Evolutionary conservation across 2,888 invertebrate genomes (phyloP), one percentile per base, ranked within the genome.

Genomic region (Campoletis raptor): DNA sequence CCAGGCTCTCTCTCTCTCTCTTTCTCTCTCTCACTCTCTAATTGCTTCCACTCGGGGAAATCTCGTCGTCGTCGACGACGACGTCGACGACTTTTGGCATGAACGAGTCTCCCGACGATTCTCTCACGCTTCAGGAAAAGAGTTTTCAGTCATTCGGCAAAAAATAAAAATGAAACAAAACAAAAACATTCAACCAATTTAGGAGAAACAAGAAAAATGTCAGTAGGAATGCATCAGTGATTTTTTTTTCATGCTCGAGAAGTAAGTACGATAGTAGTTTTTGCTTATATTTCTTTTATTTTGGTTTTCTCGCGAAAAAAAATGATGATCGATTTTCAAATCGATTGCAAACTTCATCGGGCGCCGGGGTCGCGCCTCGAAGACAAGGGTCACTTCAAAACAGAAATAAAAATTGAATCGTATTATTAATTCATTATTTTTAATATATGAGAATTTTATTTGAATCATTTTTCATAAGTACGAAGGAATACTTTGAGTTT

Each of bases 31-130:
- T 81, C 78, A 85, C 57, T 83, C 81, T 78, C 79, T 85, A 85
- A 84, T 85, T 87, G 82, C 87, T 87, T 87, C 85, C 85, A 85
- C 85, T 85, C 77, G 81, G 86, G 77, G 72, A 86, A 86, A 86
- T 83, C 86, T 77, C 81, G 83, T 73, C 69, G 82, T 72, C 72
- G 72, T 73, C 64, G 84, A 61, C 79, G 80, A 80, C 70, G 77
- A 3, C 77, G 64, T 52, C 80, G 72, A 72, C 83, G 81, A 78
- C 80, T 83, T 86, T 83, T 86, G 83, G 83, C 86, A 83, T 83
- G 83, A 86, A 77, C 83, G 81, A 81, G 21, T 77, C 81, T 83
- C 74, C 42, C 83, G 72, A 80, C 67, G 73, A 83, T 81, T 83
- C 57, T 48, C 18, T 81, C 67, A 72, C 77, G 81, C 80, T 83